Evolutionary conservation across 2,888 invertebrate species (phyloP).

Genomic region (Plagodis dolabraria): DNA sequence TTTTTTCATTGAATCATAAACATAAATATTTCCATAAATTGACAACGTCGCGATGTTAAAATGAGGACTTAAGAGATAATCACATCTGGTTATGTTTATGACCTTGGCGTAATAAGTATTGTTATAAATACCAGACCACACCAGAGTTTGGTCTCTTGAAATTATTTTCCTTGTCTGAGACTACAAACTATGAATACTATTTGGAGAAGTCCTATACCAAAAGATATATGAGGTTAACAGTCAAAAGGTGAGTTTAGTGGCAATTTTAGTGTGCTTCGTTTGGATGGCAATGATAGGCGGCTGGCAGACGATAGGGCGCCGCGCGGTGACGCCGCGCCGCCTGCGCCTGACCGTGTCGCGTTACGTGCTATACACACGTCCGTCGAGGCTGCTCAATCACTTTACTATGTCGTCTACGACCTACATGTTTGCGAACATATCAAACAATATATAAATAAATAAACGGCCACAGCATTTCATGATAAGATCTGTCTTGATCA

Average conservation of each 20-base stretch:
- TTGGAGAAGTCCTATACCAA: not conserved
- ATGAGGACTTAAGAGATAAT: too few relatives aligned
- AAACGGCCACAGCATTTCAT: too few relatives aligned
- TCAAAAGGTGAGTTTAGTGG: slow-evolving; percentile 11
- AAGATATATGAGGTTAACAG: not conserved
- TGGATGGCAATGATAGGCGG: slow-evolving; percentile 71
- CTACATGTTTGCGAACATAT: slow-evolving; percentile 5
- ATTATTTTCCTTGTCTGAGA: slow-evolving; percentile 2
- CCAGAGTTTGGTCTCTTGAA: too few relatives aligned
- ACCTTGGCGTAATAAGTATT: too few relatives aligned
- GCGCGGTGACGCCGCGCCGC: slow-evolving; percentile 68
- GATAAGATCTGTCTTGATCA: too few relatives aligned
- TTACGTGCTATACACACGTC: slow-evolving; percentile 36
- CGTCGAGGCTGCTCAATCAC: not conserved
- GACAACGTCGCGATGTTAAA: too few relatives aligned
- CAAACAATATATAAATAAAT: too few relatives aligned
- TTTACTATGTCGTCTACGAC: too few relatives aligned
- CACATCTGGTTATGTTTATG: too few relatives aligned
- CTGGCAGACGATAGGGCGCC: slow-evolving; percentile 81
- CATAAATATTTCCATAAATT: too few relatives aligned
- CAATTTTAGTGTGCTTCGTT: slow-evolving; percentile 40
- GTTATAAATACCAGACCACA: too few relatives aligned
- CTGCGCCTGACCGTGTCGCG: slow-evolving; percentile 65
- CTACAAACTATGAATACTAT: not conserved
- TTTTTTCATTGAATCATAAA: too few relatives aligned